phyloP scores from a whole-genome alignment of 2,888 invertebrate genomes.

The Drosophila pseudotalamancana region DNA sequence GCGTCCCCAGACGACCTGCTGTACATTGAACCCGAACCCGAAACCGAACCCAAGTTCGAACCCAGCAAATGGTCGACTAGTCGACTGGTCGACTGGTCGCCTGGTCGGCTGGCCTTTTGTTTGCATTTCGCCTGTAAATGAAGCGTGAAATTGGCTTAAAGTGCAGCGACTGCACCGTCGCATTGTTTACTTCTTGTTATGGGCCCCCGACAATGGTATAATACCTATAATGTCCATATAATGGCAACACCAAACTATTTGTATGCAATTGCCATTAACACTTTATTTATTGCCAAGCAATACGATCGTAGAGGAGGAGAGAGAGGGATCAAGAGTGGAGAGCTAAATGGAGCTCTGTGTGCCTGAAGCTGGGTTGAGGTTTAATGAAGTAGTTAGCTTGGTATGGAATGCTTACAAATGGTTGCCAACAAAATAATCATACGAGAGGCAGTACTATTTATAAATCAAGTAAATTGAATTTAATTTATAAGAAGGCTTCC shows the following conservation, averaged over 20 bases:
- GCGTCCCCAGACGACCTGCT: constrained; percentile 49
- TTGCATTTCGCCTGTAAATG: constrained; percentile 78
- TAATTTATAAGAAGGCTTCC: not conserved
- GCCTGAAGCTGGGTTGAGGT: constrained; percentile 18
- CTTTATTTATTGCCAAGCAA: constrained; percentile 75
- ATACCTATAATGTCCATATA: constrained; percentile 56
- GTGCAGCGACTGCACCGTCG: constrained; percentile 72
- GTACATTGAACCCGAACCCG: constrained; percentile 67
- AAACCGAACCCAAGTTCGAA: constrained; percentile 7
- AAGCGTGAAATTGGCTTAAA: constrained; percentile 82
- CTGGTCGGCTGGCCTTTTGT: constrained; percentile 61
- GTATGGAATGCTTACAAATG: constrained; percentile 51
- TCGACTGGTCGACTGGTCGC: too few species aligned
- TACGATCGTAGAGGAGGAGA: not conserved
- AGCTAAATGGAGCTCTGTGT: constrained; percentile 7
- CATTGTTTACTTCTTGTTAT: constrained; percentile 80
- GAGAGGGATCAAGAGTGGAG: not conserved
- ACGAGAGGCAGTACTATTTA: not conserved
- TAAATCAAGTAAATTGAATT: constrained; percentile 6
- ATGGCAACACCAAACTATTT: constrained; percentile 78
- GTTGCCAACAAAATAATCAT: constrained; percentile 20
- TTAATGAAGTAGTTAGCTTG: constrained; percentile 68
- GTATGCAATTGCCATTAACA: constrained; percentile 82
- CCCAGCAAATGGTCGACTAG: constrained; percentile 16
- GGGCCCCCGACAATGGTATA: constrained; percentile 54